Base-by-base conservation (phyloP, 2,888 invertebrate genomes). In the Terebella lapidaria region DNA sequence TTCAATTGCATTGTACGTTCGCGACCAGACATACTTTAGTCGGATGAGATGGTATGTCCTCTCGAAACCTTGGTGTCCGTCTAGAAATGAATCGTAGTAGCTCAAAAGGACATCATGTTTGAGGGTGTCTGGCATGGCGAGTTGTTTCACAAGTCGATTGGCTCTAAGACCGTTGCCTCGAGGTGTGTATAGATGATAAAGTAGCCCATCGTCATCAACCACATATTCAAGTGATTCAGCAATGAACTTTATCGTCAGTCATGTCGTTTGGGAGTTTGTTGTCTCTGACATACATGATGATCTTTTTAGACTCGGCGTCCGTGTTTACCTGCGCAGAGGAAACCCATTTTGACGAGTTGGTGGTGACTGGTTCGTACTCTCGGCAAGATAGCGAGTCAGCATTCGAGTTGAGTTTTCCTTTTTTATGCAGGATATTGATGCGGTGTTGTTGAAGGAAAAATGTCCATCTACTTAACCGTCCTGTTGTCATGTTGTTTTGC, bases 21-120 rank as follows among this genome's bases (percentile, higher is more conserved):
- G 15, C 3, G 64, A 63, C 67, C 67, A 69, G 52, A 61, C 66
- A 30, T 68, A 67, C 49, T 66, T 66, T 2, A 26, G 26, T 0
- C 63, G 35, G 18, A 67, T 42, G 10, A 63, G 51, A 20, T 47
- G 59, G 57, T 63, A 67, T 25, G 67, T 65, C n/a, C 66, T 25
- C 29, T 67, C 64, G 47, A 64, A 59, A 5, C 67, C 66, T 56
- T 68, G 64, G 35, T 67, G 67, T 22, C 57, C 26, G 15, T 29
- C 61, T 46, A 56, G 27, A 2, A 64, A 10, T 47, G 53, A 53
- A 49, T 67, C 65, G 60, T 65, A 64, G 42, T 61, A 66, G 2
- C 59, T 57, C 24, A 54, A 52, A 1, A 67, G 56, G 18, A 65
- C 54, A 49, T 68, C 62, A 30, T 56, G 26, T 30, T 65, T 46